phyloP scores from a whole-genome alignment of 1,140 invertebrate species.

The Drosophila seguyi region DNA sequence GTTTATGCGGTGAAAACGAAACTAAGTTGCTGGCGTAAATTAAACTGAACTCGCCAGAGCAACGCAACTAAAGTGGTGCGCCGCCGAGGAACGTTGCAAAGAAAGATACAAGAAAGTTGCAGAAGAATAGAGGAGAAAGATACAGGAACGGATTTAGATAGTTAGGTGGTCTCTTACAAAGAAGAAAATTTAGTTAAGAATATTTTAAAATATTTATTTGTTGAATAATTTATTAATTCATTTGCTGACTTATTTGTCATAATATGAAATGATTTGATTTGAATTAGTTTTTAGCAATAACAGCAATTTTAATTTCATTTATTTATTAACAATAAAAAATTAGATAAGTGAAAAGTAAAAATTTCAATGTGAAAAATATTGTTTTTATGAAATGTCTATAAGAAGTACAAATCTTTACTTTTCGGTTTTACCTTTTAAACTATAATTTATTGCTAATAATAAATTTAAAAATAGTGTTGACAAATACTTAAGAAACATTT shows the following conservation, averaged over 20 bases:
- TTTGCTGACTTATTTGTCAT: neutral
- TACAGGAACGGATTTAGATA: slow-evolving; percentile 39
- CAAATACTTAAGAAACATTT: too few species aligned
- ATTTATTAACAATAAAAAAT: too few species aligned
- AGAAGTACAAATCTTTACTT: too few species aligned
- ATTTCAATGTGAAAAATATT: too few species aligned
- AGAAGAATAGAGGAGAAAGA: slow-evolving; percentile 6
- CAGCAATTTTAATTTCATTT: too few species aligned
- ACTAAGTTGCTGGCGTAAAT: slow-evolving; percentile 46
- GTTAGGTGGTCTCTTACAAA: neutral
- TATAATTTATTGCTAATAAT: too few species aligned
- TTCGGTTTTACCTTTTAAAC: too few species aligned
- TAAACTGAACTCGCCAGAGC: slow-evolving; percentile 34
- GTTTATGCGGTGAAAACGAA: slow-evolving; percentile 74
- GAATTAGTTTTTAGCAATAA: too few species aligned
- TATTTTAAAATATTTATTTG: neutral
- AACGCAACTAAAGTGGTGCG: slow-evolving; percentile 61
- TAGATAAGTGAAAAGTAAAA: too few species aligned
- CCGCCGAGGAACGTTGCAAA: neutral
- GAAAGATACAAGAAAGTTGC: slow-evolving; percentile 3
- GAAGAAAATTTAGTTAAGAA: neutral
- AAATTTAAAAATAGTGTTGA: too few species aligned
- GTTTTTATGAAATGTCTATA: too few species aligned
- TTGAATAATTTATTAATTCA: neutral
- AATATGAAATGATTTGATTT: too few species aligned